Base-by-base conservation (phyloP, 2,888 invertebrate genomes). In the Tiliacea aurago region DNA sequence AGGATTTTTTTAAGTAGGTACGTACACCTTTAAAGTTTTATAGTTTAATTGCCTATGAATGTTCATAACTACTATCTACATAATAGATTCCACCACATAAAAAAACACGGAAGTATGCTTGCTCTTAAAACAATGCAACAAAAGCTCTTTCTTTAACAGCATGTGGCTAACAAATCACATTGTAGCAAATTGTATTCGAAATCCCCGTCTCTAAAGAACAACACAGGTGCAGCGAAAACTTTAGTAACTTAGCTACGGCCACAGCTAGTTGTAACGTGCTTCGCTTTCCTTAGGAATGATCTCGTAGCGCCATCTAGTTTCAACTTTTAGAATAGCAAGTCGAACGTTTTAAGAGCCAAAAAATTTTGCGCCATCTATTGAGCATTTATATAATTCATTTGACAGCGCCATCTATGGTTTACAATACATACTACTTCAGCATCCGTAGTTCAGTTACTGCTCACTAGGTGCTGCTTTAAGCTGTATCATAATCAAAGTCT, bases 141-240 rank as follows among this genome's bases (percentile, higher is more conserved):
- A 63, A 63, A 62, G 41, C 20, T 53, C 11, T 43, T 23, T 23
- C 20, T 51, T 41, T 20, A 65, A 33, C 51, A 59, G 43, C 33
- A 51, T 61, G 43, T 37, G 47, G 51, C 49, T 47, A 58, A 59
- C 51, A 56, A 65, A 69, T 61, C 28, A 43, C 67, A 70, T 58
- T 58, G 43, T 41, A 61, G 53, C 56, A 23, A 67, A 73, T 47
- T 63, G 55, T 63, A 41, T 70, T 63, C 28, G 7, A 66, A 80
- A 63, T 49, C 28, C 28, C 49, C 33, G 59, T 64, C 49, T 64
- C 20, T 65, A 13, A 33, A 49, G 23, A 58, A 83, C 45, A 41
- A 80, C 43, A 68, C 76, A 73, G 76, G 70, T 81, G 77, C 65
- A 75, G 63, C 49, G 56, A 62, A 79, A 86, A 85, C 80, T 86